Percentiles rank a stretch among this genome's conserved stretches.
Conservation (phyloP, 2,797 vertebrate species). For the Chiloscyllium punctatum region DNA sequence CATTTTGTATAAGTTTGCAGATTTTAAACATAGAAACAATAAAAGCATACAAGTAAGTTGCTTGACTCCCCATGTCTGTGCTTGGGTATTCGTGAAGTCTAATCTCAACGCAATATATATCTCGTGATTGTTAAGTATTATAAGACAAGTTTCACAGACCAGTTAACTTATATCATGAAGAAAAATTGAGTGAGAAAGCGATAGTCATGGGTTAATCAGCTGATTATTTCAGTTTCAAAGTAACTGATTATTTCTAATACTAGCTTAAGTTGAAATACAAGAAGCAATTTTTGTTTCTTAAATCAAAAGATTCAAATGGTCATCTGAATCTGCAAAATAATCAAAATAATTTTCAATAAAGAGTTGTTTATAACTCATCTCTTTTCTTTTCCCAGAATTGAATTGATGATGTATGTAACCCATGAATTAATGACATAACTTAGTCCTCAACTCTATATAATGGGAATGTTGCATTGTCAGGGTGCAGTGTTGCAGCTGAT, state of each 20-base stretch:
- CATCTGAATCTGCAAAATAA: background rate
- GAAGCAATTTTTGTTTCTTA: background rate
- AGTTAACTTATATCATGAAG: background rate
- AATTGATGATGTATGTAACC: background rate
- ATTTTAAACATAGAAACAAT: too few species aligned
- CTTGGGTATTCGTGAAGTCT: background rate
- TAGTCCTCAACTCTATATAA: background rate
- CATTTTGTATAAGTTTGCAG: background rate
- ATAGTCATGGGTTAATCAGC: too few species aligned
- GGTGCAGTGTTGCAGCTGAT: too few species aligned
- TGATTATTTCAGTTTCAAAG: too few species aligned
- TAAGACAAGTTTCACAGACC: background rate
- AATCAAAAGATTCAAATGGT: background rate
- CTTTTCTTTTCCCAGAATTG: background rate
- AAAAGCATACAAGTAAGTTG: too few species aligned
- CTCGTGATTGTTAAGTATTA: background rate
- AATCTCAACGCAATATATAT: background rate
- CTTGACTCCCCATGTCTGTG: too few species aligned
- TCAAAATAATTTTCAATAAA: background rate
- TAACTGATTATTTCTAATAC: too few species aligned
- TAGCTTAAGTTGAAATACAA: too few species aligned
- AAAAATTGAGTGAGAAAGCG: too few species aligned
- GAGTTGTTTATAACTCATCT: background rate
- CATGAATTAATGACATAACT: background rate
- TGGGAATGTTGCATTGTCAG: background rate